Percentiles rank a stretch among this genome's conserved stretches.
Evolutionary conservation across 2,113 vertebrate species (phyloP).

Genomic region (Oncorhynchus gorbuscha): DNA sequence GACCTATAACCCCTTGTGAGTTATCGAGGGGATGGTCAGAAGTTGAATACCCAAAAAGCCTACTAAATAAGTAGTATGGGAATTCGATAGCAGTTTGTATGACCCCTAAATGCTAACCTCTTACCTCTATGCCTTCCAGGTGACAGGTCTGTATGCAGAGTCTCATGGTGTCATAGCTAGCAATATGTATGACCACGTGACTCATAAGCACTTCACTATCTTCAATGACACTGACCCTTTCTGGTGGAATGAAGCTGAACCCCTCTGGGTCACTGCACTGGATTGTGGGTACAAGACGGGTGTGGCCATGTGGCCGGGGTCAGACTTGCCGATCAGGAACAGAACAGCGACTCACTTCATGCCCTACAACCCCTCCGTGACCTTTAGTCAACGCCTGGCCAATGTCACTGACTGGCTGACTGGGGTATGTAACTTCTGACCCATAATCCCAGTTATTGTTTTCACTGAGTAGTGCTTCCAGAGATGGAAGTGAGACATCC

Average conservation of each 20-base stretch:
- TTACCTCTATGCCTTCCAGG: slow-evolving; percentile 32
- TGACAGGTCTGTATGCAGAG: slow-evolving; percentile 92
- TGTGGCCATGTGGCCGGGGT: slow-evolving; percentile 93
- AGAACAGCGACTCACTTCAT: slow-evolving; percentile 75
- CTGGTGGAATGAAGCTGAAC: slow-evolving; percentile 89
- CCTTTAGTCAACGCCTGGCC: slow-evolving; percentile 76
- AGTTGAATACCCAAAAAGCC: not conserved
- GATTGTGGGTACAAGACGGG: slow-evolving; percentile 81
- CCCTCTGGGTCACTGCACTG: slow-evolving; percentile 89
- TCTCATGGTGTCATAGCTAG: slow-evolving; percentile 91
- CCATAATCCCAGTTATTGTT: no score
- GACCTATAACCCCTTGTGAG: not conserved
- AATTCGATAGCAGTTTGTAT: not conserved
- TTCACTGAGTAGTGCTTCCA: no score
- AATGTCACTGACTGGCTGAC: slow-evolving; percentile 80
- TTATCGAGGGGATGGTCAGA: not conserved
- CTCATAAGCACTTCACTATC: slow-evolving; percentile 73
- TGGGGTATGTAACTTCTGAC: slow-evolving; percentile 16
- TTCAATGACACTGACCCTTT: slow-evolving; percentile 74
- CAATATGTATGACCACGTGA: slow-evolving; percentile 82
- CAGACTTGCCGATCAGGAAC: slow-evolving; percentile 78
- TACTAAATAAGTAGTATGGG: not conserved
- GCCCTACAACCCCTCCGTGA: slow-evolving; percentile 70
- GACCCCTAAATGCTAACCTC: not conserved
- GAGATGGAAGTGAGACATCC: no score